These are phyloP conservation scores for Agrilus biguttatus DNA, from an alignment of 2,888 invertebrate species.

Conservation along the genomic window DNA sequence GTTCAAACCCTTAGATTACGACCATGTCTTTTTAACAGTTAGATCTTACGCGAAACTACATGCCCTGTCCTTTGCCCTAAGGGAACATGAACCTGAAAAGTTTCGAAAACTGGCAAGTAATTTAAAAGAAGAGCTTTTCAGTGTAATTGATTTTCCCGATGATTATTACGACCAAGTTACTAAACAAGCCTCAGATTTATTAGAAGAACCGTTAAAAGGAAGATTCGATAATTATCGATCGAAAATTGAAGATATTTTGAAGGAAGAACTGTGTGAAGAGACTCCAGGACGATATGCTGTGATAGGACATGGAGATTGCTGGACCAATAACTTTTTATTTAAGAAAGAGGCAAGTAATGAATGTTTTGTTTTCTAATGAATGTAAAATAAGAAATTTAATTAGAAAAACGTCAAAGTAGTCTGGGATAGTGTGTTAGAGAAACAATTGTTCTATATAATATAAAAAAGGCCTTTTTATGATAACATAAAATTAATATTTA, in stretches of 20 bases:
- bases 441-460: too few relatives aligned
- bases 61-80: slow-evolving; percentile 17
- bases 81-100: slow-evolving; percentile 13
- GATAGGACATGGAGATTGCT: slow-evolving; percentile 14
- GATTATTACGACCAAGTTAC: too few relatives aligned
- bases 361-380: too few relatives aligned
- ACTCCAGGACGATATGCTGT: slow-evolving; percentile 13
- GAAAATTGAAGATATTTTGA: slow-evolving; percentile 4
- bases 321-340: slow-evolving; percentile 14
- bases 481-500: too few relatives aligned
- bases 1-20: slow-evolving; percentile 13
- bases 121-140: slow-evolving; percentile 10
- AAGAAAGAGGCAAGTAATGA: slow-evolving; percentile 10
- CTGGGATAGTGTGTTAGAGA: too few relatives aligned
- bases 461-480: too few relatives aligned
- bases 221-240: slow-evolving; percentile 9
- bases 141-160: not conserved
- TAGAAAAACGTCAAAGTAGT: too few relatives aligned
- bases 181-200: too few relatives aligned
- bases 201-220: not conserved
- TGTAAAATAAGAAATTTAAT: too few relatives aligned
- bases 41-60: slow-evolving; percentile 18
- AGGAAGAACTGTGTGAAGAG: not conserved
- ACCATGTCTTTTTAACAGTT: slow-evolving; percentile 16
- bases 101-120: slow-evolving; percentile 11